These are phyloP conservation scores for Hydraecia micacea DNA, from an alignment of 2,888 invertebrate genomes.

Conservation along the genomic window DNA sequence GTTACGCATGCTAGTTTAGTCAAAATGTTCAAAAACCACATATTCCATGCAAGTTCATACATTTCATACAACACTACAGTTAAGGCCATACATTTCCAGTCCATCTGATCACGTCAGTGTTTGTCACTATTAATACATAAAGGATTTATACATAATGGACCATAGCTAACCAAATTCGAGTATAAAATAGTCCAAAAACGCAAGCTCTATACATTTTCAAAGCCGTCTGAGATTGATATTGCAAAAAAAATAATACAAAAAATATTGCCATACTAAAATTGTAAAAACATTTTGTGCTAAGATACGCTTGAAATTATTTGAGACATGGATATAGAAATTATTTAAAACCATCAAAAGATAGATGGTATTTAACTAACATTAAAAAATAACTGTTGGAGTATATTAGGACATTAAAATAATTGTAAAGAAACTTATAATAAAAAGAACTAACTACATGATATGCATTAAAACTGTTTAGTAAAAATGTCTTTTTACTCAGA, in stretches of 20 bases:
- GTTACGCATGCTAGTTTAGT: slow-evolving; percentile 2
- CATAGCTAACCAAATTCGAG: not conserved
- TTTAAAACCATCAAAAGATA: not conserved
- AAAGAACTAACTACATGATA: slow-evolving; percentile 64
- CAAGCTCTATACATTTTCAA: not conserved
- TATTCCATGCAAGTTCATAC: slow-evolving; percentile 43
- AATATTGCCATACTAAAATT: slow-evolving; percentile 24
- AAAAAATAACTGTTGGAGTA: slow-evolving; percentile 41
- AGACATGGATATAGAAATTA: slow-evolving; percentile 13
- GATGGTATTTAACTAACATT: slow-evolving; percentile 22
- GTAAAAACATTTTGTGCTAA: slow-evolving; percentile 43
- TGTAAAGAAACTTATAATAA: slow-evolving; percentile 44
- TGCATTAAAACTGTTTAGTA: slow-evolving; percentile 61
- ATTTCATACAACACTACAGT: slow-evolving; percentile 56
- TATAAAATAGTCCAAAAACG: not conserved
- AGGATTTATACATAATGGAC: slow-evolving; percentile 5
- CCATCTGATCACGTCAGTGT: slow-evolving; percentile 58
- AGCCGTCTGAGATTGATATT: slow-evolving; percentile 15
- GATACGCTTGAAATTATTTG: slow-evolving; percentile 37
- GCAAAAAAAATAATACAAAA: slow-evolving; percentile 13
- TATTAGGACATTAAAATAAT: slow-evolving; percentile 40
- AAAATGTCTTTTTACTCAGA: slow-evolving; percentile 52
- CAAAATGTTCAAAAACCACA: slow-evolving; percentile 45
- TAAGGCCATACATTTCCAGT: slow-evolving; percentile 72
- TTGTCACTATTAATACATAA: slow-evolving; percentile 10